Evolutionary conservation across 2,113 vertebrate genomes (phyloP), one percentile per base, ranked within the genome.

Genomic region (Antechinus flavipes): DNA sequence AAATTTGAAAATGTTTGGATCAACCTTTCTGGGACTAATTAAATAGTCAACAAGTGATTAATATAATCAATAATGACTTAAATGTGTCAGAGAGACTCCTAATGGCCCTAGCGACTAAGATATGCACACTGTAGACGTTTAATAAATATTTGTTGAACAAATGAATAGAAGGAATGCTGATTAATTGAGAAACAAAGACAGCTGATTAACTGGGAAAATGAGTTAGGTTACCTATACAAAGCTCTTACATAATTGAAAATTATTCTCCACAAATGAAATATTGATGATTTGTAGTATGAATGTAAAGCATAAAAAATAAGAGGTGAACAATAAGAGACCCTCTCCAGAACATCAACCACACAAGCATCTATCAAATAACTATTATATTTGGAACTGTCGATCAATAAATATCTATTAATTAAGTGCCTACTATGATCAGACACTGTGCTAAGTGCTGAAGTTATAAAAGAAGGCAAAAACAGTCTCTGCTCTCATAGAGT

Each of bases 191-290:
- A 84, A 84, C 68, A 84, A 84, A 84, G 68, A 84, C 6, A 42
- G 68, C 19, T 84, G 68, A 84, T 84, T 84, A 84, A 42, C 68
- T 84, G n/a, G n/a, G 19, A 42, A 84, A 84, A 84, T 84, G 68
- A 84, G 68, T 84, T 84, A n/a, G n/a, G n/a, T 84, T 84, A 22
- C n/a, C 68, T 84, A 84, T n/a, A 84, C 68, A 84, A 84, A 84
- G 35, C 68, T 84, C n/a, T 84, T 42, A 84, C 6, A 23, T 8
- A 5, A 42, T 42, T 84, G 68, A 84, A 84, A 84, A 84, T 84
- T 84, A 42, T 7, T 84, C 8, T 84, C n/a, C 68, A 23, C n/a
- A 84, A 84, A 84, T 84, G 68, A 84, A 76, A 42, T 84, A 84
- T 84, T 42, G 68, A 84, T 84, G n/a, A 19, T 84, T n/a, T 84